Conservation (phyloP, 2,797 vertebrate genomes). For the Lophius americanus region DNA sequence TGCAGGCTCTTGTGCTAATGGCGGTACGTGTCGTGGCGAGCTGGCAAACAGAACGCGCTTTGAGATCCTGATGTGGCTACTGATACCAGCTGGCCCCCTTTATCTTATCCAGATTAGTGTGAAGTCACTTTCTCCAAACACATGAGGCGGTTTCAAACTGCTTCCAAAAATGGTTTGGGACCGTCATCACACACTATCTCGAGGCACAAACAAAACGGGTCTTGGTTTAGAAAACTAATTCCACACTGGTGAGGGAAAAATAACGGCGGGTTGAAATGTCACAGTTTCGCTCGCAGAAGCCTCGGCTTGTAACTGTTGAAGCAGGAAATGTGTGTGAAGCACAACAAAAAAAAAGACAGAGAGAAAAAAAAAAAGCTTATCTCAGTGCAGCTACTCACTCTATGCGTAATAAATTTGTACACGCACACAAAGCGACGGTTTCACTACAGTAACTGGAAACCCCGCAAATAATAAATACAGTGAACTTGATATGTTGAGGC, state of each 20-base stretch:
- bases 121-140: constrained; percentile 19
- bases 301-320: constrained; percentile 44
- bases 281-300: constrained; percentile 35
- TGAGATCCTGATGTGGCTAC: constrained; percentile 23
- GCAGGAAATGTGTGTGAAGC: constrained; percentile 46
- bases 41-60: constrained; percentile 32
- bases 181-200: background rate
- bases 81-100: constrained; percentile 24
- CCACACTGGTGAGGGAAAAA: constrained; percentile 6
- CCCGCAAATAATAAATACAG: constrained; percentile 77
- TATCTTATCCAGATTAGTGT: constrained; percentile 8
- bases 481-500: constrained; percentile 54
- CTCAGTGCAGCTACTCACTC: constrained; percentile 70
- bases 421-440: constrained; percentile 38
- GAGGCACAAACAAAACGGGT: constrained; percentile 27
- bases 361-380: constrained; percentile 61
- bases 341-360: constrained; percentile 6
- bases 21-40: constrained; percentile 23
- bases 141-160: background rate
- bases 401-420: constrained; percentile 38
- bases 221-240: background rate
- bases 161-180: constrained; percentile 7
- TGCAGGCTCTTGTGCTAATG: constrained; percentile 33
- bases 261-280: constrained; percentile 19
- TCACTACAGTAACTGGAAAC: constrained; percentile 38